phyloP scores from a whole-genome alignment of 2,888 invertebrate genomes.

The Anthoptus insignis region DNA sequence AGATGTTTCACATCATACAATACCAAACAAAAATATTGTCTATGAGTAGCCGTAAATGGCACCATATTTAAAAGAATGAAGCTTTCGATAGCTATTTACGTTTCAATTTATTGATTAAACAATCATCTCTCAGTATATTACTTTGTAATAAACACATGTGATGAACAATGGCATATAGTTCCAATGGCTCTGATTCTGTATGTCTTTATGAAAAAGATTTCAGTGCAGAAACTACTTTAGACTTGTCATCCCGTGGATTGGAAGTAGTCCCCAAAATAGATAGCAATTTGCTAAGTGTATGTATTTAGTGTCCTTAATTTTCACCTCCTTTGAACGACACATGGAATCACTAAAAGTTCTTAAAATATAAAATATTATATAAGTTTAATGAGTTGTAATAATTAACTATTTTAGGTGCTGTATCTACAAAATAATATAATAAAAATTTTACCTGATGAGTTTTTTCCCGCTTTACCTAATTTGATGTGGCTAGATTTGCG shows the following conservation, averaged over 20 bases:
- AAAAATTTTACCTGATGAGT: slow-evolving; percentile 81
- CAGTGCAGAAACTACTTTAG: slow-evolving; percentile 63
- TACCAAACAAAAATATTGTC: neutral
- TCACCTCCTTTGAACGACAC: too few species aligned
- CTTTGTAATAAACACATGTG: neutral
- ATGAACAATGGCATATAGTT: slow-evolving; percentile 58
- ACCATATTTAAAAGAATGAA: slow-evolving; percentile 54
- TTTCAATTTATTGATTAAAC: neutral
- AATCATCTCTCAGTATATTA: neutral
- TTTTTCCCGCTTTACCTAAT: slow-evolving; percentile 85
- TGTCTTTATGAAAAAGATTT: slow-evolving; percentile 70
- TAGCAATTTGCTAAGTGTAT: slow-evolving; percentile 63
- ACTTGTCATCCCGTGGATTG: slow-evolving; percentile 65
- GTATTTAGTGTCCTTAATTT: too few species aligned
- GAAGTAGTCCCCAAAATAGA: slow-evolving; percentile 60
- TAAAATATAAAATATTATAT: too few species aligned
- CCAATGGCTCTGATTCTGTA: slow-evolving; percentile 42
- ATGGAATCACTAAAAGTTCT: too few species aligned
- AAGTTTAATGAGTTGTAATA: too few species aligned
- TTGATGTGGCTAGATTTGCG: slow-evolving; percentile 90
- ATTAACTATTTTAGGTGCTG: slow-evolving; percentile 60
- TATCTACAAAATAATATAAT: slow-evolving; percentile 86
- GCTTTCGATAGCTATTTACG: neutral
- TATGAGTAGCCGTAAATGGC: slow-evolving; percentile 41
- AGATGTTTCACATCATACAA: neutral